Evolutionary conservation across 2,888 invertebrate species (phyloP), one percentile per base, ranked within the genome.

Genomic region (Drosophila mayaguana): DNA sequence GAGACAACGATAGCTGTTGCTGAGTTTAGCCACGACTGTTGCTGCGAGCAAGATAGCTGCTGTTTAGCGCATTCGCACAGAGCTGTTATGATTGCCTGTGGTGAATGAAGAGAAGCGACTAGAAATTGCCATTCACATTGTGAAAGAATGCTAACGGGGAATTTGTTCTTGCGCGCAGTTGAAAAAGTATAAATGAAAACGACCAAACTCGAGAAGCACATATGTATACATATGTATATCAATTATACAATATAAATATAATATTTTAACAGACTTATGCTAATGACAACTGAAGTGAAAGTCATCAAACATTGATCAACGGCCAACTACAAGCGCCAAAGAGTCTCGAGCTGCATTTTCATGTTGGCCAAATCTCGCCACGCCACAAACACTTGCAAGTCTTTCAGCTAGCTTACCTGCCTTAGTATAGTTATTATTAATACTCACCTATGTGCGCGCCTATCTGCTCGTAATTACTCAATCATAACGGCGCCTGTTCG

Each of bases 401-500:
- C 16, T 22, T 45, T 16, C 16, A 43, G 11, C 43, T 45, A 22
- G 7, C 43, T 18, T 43, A 20, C 43, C 36, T 40, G 46, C 12
- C 40, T 43, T 20, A 11, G 32, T 32, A 22, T 68, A 40, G 42
- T 54, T 18, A 40, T 14, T 3, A 40, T 14, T 3, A 18, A 38
- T 40, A 28, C 20, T 40, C 14, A 18, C 1, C 11, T 25, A 16
- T 34, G 34, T 46, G 67, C 66, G 53, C 38, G 48, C 60, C 40
- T 25, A 36, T 61, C 51, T 48, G 54, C 48, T 18, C 22, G 43
- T 38, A 64, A 76, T 80, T 78, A 76, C 51, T 72, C 77, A 72
- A 64, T 72, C 72, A 67, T 66, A 80, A 76, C 81, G 63, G 53
- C 63, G 63, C 55, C 70, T 46, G 60, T 65, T 80, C 76, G 80